Evolutionary conservation across 2,888 invertebrate species (phyloP).

Genomic region (Hemaris fuciformis): DNA sequence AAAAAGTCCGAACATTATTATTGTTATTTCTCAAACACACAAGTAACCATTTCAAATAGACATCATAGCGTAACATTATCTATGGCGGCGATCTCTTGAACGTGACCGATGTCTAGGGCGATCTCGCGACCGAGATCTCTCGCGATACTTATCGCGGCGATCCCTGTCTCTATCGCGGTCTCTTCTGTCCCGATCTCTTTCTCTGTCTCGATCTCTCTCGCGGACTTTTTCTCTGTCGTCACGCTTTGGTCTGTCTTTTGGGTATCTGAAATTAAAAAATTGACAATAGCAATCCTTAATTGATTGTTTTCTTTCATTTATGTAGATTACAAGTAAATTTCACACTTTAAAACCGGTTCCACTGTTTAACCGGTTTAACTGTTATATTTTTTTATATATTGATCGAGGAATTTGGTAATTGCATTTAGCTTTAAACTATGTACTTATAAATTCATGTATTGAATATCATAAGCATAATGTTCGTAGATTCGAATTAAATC

Average conservation of each 20-base stretch:
- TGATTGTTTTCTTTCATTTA: neutral
- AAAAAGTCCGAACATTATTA: conserved; percentile 47
- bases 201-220: conserved; percentile 52
- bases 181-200: conserved; percentile 39
- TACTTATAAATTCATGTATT: too few relatives aligned
- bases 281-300: neutral
- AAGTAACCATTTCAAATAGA: conserved; percentile 40
- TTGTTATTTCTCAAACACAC: conserved; percentile 50
- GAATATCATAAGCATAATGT: too few relatives aligned
- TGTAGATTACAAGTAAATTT: neutral
- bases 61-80: conserved; percentile 52
- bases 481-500: too few relatives aligned
- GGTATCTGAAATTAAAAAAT: conserved; percentile 58
- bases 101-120: conserved; percentile 56
- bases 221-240: conserved; percentile 60
- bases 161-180: conserved; percentile 40
- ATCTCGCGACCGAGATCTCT: conserved; percentile 49
- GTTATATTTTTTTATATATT: neutral
- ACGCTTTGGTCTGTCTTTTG: conserved; percentile 67
- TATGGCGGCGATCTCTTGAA: conserved; percentile 67
- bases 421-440: too few relatives aligned
- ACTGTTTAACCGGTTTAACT: neutral
- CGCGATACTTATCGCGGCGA: conserved; percentile 40
- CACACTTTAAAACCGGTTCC: neutral
- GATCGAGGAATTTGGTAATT: neutral